phyloP scores from a whole-genome alignment of 2,797 vertebrate genomes.

The Notolepis coatsorum region DNA sequence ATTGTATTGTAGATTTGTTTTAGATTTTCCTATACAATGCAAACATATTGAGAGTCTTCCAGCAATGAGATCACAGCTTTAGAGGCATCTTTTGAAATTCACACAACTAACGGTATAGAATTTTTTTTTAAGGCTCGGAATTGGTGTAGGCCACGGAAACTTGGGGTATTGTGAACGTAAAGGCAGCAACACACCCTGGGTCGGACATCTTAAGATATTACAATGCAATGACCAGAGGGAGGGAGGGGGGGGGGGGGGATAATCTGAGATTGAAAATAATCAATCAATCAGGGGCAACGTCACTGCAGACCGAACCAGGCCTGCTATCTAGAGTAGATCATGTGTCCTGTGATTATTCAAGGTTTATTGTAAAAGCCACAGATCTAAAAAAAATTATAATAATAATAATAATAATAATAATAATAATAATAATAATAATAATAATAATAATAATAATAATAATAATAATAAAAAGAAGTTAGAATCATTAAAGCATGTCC shows the following conservation, averaged over 20 bases:
- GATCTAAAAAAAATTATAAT: constrained; percentile 33
- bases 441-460: too few relatives aligned
- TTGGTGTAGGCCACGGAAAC: constrained; percentile 70
- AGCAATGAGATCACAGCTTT: constrained; percentile 94
- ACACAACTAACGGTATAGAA: constrained; percentile 70
- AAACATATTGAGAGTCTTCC: constrained; percentile 85
- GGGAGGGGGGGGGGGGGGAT: neutral
- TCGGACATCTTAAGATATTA: constrained; percentile 31
- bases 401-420: too few relatives aligned
- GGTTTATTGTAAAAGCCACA: constrained; percentile 41
- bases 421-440: too few relatives aligned
- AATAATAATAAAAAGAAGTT: constrained; percentile 48
- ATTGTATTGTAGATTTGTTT: constrained; percentile 89
- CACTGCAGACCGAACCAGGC: constrained; percentile 32
- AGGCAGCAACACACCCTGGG: constrained; percentile 67
- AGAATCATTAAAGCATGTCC: constrained; percentile 73
- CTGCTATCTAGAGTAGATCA: constrained; percentile 51
- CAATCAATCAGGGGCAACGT: constrained; percentile 31
- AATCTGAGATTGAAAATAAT: constrained; percentile 5
- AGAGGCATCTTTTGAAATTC: constrained; percentile 91
- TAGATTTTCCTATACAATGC: constrained; percentile 86
- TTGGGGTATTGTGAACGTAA: constrained; percentile 50
- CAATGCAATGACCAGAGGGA: constrained; percentile 22
- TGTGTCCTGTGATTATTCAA: constrained; percentile 43
- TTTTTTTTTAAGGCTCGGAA: constrained; percentile 93